A percentile compares a stretch with the other conserved stretches of the same genome.
These are phyloP conservation scores for Macrobrachium nipponense DNA, from an alignment of 1,140 invertebrate species.

Conservation along the genomic window DNA sequence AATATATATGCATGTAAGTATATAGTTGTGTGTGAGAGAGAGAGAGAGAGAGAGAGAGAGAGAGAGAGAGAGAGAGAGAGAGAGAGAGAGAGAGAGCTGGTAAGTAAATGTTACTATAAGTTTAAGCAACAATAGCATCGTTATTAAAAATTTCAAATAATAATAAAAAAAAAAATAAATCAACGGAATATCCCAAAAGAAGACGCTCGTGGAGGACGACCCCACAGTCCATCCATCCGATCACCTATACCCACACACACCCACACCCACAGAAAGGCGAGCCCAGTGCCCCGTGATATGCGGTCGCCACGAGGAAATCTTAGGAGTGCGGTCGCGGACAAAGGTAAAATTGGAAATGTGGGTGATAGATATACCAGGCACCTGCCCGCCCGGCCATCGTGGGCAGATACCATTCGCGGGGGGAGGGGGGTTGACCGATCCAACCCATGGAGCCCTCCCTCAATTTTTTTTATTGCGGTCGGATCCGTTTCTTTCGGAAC, in stretches of 20 bases:
- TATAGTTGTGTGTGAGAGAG: no score
- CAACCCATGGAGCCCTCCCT: background rate
- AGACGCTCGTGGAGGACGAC: background rate
- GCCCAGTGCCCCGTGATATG: conserved; percentile 29
- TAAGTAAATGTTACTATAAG: no score
- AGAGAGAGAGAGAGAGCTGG: no score
- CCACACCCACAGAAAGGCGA: conserved; percentile 38
- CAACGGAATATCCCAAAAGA: background rate
- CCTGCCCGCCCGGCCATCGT: conserved; percentile 3
- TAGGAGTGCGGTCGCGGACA: conserved; percentile 32
- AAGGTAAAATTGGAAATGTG: conserved; percentile 45
- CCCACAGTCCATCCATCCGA: background rate
- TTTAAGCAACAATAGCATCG: no score
- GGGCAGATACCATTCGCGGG: background rate
- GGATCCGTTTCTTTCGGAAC: no score
- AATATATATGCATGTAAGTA: no score
- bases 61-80: no score
- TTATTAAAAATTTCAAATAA: no score
- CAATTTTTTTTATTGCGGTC: no score
- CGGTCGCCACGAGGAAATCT: conserved; percentile 33
- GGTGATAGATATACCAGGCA: conserved; percentile 36
- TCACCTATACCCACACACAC: background rate
- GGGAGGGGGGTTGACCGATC: background rate
- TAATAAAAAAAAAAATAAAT: no score
- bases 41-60: no score